Evolutionary conservation across 2,797 vertebrate species (phyloP).

Genomic region (Sebastolobus altivelis): DNA sequence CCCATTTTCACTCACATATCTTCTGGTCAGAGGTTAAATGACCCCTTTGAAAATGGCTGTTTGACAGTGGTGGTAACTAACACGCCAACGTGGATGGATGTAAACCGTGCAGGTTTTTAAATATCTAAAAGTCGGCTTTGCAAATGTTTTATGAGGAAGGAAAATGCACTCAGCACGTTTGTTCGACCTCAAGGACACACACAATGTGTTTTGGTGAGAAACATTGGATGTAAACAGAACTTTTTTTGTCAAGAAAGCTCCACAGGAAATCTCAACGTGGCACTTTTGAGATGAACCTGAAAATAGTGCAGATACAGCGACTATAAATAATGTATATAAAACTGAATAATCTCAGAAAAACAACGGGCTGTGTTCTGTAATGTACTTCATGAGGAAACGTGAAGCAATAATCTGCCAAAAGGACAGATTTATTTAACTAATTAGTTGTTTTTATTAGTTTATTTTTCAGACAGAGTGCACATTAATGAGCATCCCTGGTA

Average conservation of each 20-base stretch:
- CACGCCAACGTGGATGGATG: not conserved
- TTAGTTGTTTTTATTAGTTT: conserved; percentile 28
- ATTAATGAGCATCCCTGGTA: conserved; percentile 32
- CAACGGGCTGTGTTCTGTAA: not conserved
- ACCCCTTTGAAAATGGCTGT: not conserved
- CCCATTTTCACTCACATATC: fast-evolving
- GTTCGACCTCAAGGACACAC: not conserved
- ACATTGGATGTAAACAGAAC: not conserved
- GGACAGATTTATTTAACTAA: conserved; percentile 19
- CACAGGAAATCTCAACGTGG: not conserved
- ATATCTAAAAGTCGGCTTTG: not conserved
- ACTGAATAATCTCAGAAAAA: conserved; percentile 6
- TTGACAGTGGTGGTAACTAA: not conserved
- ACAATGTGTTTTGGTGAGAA: not conserved
- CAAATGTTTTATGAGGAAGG: not conserved
- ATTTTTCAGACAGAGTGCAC: conserved; percentile 10
- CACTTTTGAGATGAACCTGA: not conserved
- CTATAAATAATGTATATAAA: not conserved
- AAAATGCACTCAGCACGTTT: not conserved
- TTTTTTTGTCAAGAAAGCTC: not conserved
- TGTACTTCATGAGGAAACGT: not conserved
- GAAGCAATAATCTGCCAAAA: conserved; percentile 12
- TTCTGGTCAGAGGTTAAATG: fast-evolving
- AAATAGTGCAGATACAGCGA: not conserved
- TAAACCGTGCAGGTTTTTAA: not conserved